Evolutionary conservation across 2,113 vertebrate genomes (phyloP).

Genomic region (Dromas ardeola): DNA sequence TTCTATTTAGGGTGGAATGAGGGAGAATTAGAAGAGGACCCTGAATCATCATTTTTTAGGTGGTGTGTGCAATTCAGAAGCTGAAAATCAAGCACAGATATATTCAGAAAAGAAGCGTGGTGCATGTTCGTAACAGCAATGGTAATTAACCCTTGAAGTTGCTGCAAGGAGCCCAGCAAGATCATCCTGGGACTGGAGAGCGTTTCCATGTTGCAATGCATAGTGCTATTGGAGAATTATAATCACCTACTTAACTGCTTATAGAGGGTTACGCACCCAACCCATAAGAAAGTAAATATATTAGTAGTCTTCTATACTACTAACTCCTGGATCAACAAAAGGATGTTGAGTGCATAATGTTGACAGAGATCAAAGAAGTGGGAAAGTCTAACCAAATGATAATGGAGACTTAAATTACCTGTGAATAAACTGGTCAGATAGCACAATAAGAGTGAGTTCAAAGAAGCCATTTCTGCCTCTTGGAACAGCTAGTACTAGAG

Average conservation of each 20-base stretch:
- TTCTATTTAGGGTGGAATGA: neutral
- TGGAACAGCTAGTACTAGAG: conserved; percentile 29
- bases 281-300: conserved; percentile 27
- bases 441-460: conserved; percentile 32
- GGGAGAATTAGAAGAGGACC: neutral
- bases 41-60: neutral
- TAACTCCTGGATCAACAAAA: conserved; percentile 32
- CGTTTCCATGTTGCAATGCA: neutral
- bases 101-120: neutral
- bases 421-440: conserved; percentile 49
- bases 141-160: neutral
- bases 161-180: fast-evolving
- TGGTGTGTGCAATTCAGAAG: neutral
- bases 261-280: neutral
- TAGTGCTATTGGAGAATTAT: neutral
- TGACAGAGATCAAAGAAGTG: conserved; percentile 66
- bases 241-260: neutral
- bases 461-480: conserved; percentile 39
- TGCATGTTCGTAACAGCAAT: neutral
- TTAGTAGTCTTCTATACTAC: neutral
- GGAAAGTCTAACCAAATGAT: conserved; percentile 44
- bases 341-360: conserved; percentile 40
- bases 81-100: neutral
- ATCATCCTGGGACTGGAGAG: neutral
- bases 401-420: conserved; percentile 50